These are phyloP conservation scores for Tipula lateralis DNA, from an alignment of 2,888 invertebrate species.

Conservation along the genomic window DNA sequence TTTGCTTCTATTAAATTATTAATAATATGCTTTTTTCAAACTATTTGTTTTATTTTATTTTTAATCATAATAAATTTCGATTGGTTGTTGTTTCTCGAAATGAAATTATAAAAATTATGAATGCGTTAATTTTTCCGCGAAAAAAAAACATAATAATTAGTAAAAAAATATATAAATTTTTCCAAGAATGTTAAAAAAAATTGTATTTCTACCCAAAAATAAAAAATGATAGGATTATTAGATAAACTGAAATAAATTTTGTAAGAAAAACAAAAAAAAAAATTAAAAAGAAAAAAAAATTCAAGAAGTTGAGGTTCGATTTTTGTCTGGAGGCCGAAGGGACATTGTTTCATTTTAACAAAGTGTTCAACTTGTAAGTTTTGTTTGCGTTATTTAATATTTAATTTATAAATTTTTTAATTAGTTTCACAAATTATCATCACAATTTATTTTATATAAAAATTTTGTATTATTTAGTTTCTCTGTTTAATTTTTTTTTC, in stretches of 20 bases:
- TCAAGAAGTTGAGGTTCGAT: conserved; percentile 53
- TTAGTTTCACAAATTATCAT: conserved; percentile 35
- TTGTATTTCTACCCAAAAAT: neutral
- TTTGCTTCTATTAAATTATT: neutral
- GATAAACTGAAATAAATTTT: conserved; percentile 2
- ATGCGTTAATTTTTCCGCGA: neutral
- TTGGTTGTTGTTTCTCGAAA: neutral
- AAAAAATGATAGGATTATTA: neutral
- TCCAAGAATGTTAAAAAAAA: neutral
- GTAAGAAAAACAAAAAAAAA: neutral
- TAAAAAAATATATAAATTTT: neutral
- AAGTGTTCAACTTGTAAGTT: conserved; percentile 16
- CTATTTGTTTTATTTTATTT: neutral
- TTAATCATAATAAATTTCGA: neutral
- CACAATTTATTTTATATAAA: conserved; percentile 36
- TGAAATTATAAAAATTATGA: neutral
- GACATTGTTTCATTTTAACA: conserved; percentile 38
- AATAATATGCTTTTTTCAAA: neutral
- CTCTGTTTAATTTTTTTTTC: neutral
- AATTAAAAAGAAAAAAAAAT: conserved; percentile 32
- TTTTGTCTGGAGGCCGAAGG: conserved; percentile 52
- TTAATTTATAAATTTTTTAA: conserved; percentile 32
- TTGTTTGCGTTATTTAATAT: conserved; percentile 29
- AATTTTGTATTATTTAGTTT: conserved; percentile 32
- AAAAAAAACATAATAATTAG: neutral